phyloP scores from a whole-genome alignment of 2,113 vertebrate species.

The Oenanthe melanoleuca region DNA sequence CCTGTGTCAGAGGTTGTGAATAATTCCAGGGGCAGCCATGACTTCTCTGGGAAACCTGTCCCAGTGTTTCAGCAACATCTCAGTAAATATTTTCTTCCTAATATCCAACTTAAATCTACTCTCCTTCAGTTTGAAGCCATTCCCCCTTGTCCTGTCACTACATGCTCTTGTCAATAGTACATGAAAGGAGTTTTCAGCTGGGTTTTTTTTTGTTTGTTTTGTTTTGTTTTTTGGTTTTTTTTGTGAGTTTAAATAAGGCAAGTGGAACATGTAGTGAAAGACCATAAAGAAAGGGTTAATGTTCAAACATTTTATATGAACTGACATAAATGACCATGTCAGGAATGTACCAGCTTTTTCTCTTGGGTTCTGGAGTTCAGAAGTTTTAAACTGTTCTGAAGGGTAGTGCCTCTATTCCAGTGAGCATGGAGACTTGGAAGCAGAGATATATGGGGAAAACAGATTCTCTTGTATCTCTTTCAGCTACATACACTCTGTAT shows the following conservation, averaged over 20 bases:
- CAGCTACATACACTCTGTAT: fast-evolving
- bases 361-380: neutral
- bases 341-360: neutral
- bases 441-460: neutral
- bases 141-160: no score
- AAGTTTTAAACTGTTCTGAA: neutral
- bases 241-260: neutral
- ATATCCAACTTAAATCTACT: neutral
- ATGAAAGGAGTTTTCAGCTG: neutral
- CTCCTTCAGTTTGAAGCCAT: neutral
- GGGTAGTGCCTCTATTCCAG: neutral
- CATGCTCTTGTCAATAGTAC: neutral
- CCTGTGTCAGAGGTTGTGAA: neutral
- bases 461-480: neutral
- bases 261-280: neutral
- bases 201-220: neutral
- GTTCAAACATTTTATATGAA: neutral
- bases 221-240: neutral
- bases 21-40: no score
- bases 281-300: neutral
- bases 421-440: neutral
- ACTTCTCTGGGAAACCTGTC: neutral
- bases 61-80: neutral
- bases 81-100: neutral
- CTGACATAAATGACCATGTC: neutral